Percentiles rank a stretch among this genome's conserved stretches.
Conservation (phyloP, 1,140 invertebrate genomes). For the Apis florea region DNA sequence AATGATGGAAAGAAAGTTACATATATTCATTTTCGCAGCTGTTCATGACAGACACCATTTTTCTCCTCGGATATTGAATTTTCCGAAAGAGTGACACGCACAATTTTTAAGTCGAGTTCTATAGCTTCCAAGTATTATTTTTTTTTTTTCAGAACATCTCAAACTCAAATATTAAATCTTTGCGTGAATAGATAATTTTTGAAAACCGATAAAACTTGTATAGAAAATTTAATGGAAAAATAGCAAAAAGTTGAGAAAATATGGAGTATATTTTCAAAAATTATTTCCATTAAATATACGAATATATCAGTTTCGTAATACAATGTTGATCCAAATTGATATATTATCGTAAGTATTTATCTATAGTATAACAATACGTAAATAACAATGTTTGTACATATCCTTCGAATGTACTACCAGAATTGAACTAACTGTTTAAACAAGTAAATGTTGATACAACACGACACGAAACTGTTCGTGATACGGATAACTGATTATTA, state of each 20-base stretch:
- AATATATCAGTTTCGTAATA: background rate
- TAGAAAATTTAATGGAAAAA: background rate
- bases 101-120: background rate
- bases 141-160: background rate
- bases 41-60: background rate
- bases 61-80: slow-evolving; percentile 3
- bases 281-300: background rate
- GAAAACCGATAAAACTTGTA: background rate
- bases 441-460: slow-evolving; percentile 37
- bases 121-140: background rate
- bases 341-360: too few species aligned
- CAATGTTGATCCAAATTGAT: background rate
- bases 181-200: background rate
- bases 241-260: background rate
- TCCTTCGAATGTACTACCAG: background rate
- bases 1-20: background rate
- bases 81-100: background rate
- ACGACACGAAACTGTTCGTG: slow-evolving; percentile 7
- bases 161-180: background rate
- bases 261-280: background rate
- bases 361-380: too few species aligned
- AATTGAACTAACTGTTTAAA: background rate
- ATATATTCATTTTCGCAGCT: slow-evolving; percentile 2
- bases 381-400: background rate
- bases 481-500: slow-evolving; percentile 36